Evolutionary conservation across 2,113 vertebrate species (phyloP), one percentile per base, ranked within the genome.

Genomic region (Sus scrofa): DNA sequence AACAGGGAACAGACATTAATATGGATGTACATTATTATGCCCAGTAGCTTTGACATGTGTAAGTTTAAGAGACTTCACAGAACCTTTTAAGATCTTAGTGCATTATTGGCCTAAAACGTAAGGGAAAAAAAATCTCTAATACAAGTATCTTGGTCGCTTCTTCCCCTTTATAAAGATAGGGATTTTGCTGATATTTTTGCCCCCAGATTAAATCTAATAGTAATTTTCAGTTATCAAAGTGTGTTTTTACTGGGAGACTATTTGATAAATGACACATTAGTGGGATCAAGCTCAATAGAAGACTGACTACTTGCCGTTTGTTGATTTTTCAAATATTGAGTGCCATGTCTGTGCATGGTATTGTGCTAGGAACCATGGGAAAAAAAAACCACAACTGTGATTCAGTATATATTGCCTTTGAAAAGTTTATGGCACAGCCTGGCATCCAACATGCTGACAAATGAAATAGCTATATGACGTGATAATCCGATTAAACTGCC

Each of bases 281-380:
- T 74, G 90, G 60, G 9, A 70, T 34, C 34, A 54, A 68, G 58
- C 30, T 75, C 83, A 91, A 16, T 39, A 87, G 22, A 14, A 67
- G 44, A 87, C 39, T 65, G 73, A 52, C 24, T 74, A 14, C 3
- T 24, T 58, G 14, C 65, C 74, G 12, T 67, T 77, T 75, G 78
- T 39, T 93, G 22, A 70, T 89, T 93, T 92, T 56, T 20, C 58
- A 86, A 68, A 77, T 89, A 18, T 63, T 82, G 62, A 92, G 67
- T 27, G 39, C 20, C 44, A 44, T 44, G 86, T 85, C 50, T 83
- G 19, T 88, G 62, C 34, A 12, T 63, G 30, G 34, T 54, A 32
- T 37, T 83, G 50, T 58, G 65, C 65, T 68, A 2, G 34, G 52
- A 84, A 70, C 65, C 54, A 13, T 34, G 88, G 0, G 14, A n/a